These are phyloP conservation scores for Pempheris klunzingeri DNA, from an alignment of 2,797 vertebrate genomes.

Conservation along the genomic window DNA sequence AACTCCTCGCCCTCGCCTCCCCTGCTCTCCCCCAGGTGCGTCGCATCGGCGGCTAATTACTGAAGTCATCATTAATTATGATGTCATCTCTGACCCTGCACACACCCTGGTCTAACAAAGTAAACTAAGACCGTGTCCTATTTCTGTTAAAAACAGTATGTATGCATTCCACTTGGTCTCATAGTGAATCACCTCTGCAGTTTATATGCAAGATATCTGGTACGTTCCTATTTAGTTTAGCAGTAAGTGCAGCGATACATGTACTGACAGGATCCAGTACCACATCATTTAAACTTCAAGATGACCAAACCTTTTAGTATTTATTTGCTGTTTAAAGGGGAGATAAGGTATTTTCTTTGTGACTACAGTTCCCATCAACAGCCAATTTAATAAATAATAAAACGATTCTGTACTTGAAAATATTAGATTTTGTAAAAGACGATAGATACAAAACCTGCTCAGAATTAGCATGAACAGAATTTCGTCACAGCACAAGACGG, in stretches of 20 bases:
- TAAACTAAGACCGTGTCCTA: background rate
- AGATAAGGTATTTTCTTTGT: background rate
- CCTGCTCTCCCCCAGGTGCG: background rate
- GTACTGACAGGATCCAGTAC: background rate
- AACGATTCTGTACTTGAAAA: too few species aligned
- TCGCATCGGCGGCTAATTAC: background rate
- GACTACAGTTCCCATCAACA: background rate
- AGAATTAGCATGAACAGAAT: background rate
- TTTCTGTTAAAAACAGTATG: background rate
- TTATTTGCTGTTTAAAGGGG: too few species aligned
- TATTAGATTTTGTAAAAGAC: too few species aligned
- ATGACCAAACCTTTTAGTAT: too few species aligned
- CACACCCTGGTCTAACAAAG: background rate
- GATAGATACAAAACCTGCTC: background rate
- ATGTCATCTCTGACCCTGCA: background rate
- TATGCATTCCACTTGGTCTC: background rate
- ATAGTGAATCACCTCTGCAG: background rate
- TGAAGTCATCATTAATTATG: background rate
- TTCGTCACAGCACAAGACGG: too few species aligned
- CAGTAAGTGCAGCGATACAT: background rate
- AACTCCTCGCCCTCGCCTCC: too few species aligned
- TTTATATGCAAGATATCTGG: background rate
- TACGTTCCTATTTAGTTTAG: background rate
- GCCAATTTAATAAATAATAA: background rate
- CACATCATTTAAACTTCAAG: background rate